Conservation (phyloP, 2,888 invertebrate genomes). For the Sarcophaga subvicina region DNA sequence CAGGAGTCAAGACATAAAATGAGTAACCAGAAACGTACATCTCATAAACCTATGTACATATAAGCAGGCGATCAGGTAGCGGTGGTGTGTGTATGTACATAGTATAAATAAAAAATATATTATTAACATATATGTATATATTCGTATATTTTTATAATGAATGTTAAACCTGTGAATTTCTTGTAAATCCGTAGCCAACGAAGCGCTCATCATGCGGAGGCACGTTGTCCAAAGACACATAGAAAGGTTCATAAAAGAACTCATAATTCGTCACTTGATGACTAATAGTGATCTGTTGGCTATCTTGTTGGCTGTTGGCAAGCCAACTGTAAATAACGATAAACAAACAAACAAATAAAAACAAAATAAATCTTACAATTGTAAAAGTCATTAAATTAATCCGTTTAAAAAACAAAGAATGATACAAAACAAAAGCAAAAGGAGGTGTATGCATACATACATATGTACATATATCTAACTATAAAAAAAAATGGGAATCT, state of each 20-base stretch:
- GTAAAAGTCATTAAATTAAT: too few species aligned
- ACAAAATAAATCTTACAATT: neutral
- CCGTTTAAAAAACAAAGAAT: neutral
- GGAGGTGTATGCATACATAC: neutral
- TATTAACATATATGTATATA: neutral
- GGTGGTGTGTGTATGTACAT: neutral
- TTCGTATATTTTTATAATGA: conserved; percentile 2
- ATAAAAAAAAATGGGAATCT: neutral
- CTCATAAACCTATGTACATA: conserved; percentile 89
- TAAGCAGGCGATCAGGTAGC: neutral
- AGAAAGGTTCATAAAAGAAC: conserved; percentile 96
- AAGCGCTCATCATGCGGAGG: conserved; percentile 95
- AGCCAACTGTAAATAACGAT: conserved; percentile 73
- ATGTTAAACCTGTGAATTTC: conserved; percentile 91
- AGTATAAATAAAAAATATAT: neutral
- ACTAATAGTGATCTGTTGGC: conserved; percentile 85
- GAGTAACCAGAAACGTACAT: conserved; percentile 95
- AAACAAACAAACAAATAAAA: conserved; percentile 21
- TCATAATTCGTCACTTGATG: conserved; percentile 92
- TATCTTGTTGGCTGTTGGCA: conserved; percentile 71
- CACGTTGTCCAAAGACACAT: conserved; percentile 91
- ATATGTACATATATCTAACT: too few species aligned
- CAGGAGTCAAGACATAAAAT: conserved; percentile 93
- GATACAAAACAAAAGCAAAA: neutral
- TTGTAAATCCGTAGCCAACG: conserved; percentile 94